Evolutionary conservation across 1,140 invertebrate genomes (phyloP), one percentile per base, ranked within the genome.

Genomic region (Drosophila albomicans): DNA sequence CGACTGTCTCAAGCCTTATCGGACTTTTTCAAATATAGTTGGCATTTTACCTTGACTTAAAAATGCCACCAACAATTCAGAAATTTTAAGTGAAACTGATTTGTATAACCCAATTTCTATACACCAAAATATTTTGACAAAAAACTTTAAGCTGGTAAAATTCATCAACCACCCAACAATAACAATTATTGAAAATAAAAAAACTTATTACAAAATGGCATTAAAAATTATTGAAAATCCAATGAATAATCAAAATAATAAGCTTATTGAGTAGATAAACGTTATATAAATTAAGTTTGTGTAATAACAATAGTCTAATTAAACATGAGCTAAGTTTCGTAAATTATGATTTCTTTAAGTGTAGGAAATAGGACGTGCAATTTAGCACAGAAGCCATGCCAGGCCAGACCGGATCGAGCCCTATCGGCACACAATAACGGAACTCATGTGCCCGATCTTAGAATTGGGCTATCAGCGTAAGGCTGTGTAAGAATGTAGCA

Each of bases 381-480:
- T 49, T 38, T 51, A 58, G 63, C 54, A 51, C 63, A 59, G 25
- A 28, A 11, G 43, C 5, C 35, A 16, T 6, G 43, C 13, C 3
- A 45, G 35, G 8, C n/a, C 35, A 11, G 16, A 20, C 57, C 57
- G 57, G 57, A 61, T 46, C 32, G 20, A 41, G 49, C 65, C 57
- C 41, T 69, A 74, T 74, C 71, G 43, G 62, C 68, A 49, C 59
- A 16, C 46, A 46, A 25, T 65, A 89, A 74, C 85, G 85, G 79
- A 90, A 90, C 59, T 81, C 69, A 82, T 86, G 81, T 86, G 61
- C 79, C 57, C 81, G 72, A 90, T 91, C 72, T 69, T 62, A 25
- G 63, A 75, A 65, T 66, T 61, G 84, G 72, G 73, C 77, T 87
- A 84, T 89, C 85, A 72, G 80, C 25, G 11, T 16, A 28, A 46